Percentiles rank a stretch among this genome's conserved stretches.
These are phyloP conservation scores for Hemistola chrysoprasaria DNA, from an alignment of 2,888 invertebrate genomes.

Conservation along the genomic window DNA sequence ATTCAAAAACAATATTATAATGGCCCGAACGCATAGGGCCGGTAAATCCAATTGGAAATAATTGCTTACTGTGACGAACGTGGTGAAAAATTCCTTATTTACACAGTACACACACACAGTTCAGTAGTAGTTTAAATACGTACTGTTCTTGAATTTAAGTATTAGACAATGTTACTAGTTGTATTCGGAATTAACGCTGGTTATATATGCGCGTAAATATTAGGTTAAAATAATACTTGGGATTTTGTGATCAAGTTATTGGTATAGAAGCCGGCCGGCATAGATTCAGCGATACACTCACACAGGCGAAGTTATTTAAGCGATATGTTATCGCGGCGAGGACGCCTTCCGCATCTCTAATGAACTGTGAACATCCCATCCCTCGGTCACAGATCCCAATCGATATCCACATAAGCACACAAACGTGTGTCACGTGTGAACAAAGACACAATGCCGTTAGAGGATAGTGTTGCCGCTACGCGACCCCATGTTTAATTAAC, in stretches of 20 bases:
- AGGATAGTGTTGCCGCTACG: constrained; percentile 12
- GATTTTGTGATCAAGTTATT: constrained; percentile 15
- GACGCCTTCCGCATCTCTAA: constrained; percentile 50
- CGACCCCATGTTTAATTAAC: constrained; percentile 20
- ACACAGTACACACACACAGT: too few relatives aligned
- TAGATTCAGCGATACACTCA: constrained; percentile 24
- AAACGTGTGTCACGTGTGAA: constrained; percentile 17
- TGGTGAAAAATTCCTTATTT: too few relatives aligned
- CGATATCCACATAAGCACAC: constrained; percentile 36
- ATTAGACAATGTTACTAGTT: background rate
- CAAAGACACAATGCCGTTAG: constrained; percentile 11
- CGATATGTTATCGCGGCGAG: constrained; percentile 44
- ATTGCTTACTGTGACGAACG: too few relatives aligned
- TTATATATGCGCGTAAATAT: too few relatives aligned
- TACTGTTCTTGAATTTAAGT: too few relatives aligned
- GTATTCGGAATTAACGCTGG: too few relatives aligned
- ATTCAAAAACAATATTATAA: too few relatives aligned
- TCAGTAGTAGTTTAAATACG: too few relatives aligned
- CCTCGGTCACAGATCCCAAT: constrained; percentile 40
- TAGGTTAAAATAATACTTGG: constrained; percentile 6
- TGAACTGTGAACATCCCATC: constrained; percentile 49
- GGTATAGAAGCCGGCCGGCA: constrained; percentile 6
- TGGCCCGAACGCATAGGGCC: too few relatives aligned
- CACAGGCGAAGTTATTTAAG: constrained; percentile 40
- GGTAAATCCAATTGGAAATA: too few relatives aligned